Conservation (phyloP, 2,888 invertebrate species). For the Lycophotia porphyrea region DNA sequence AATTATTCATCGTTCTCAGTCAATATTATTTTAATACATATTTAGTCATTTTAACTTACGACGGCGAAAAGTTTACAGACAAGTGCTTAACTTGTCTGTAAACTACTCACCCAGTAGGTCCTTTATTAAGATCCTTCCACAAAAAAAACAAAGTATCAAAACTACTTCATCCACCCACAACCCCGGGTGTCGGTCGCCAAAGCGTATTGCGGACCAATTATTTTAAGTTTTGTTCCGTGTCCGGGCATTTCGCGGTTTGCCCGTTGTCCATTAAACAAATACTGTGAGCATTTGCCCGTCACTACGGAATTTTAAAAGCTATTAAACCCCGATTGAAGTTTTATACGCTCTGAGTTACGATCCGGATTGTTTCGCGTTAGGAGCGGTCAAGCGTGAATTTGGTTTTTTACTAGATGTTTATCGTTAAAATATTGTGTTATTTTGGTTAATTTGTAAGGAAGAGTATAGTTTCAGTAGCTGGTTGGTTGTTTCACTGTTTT, state of each 20-base stretch:
- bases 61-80: neutral
- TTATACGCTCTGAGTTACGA: constrained; percentile 71
- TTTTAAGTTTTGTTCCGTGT: constrained; percentile 90
- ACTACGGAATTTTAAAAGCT: constrained; percentile 78
- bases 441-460: neutral
- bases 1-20: too few relatives aligned
- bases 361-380: constrained; percentile 57
- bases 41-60: too few relatives aligned
- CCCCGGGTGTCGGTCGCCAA: constrained; percentile 72
- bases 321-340: constrained; percentile 78
- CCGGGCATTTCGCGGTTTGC: constrained; percentile 86
- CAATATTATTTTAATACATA: too few relatives aligned
- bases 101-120: too few relatives aligned
- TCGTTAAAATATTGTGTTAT: neutral
- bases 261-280: constrained; percentile 84
- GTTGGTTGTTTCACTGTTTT: neutral
- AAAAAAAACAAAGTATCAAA: constrained; percentile 74
- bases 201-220: constrained; percentile 87
- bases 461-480: neutral
- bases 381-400: constrained; percentile 46
- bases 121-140: too few relatives aligned
- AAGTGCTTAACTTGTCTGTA: too few relatives aligned
- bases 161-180: constrained; percentile 46
- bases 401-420: constrained; percentile 17
- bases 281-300: constrained; percentile 74